Base-by-base conservation (phyloP, 2,797 vertebrate species). In the Notolabrus celidotus region DNA sequence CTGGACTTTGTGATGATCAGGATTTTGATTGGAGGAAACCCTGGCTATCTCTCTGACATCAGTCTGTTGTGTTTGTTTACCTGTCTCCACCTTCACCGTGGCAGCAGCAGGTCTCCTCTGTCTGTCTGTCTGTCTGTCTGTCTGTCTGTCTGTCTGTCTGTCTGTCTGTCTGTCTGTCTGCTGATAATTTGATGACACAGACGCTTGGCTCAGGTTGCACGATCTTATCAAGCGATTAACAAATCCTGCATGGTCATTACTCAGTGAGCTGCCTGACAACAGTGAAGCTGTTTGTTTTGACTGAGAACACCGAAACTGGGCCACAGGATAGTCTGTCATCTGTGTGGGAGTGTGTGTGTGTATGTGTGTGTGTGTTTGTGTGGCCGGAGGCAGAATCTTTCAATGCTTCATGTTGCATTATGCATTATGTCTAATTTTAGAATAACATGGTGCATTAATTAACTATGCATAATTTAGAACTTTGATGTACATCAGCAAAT, bases 181-280 rank as follows among this genome's bases (percentile, higher is more conserved):
- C 47, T 39, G 54, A 19, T 49, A 60, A 47, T 60, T 8, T 42
- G 57, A 76, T 41, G 51, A 34, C 71, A 56, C 56, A 70, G 46
- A 77, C 61, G 56, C 52, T 43, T 22, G 22, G 54, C 80, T 92
- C 89, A 62, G 41, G 82, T 93, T 86, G 69, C 88, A 46, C 25
- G 38, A 80, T 72, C 79, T 87, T 77, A 86, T 89, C 86, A 68
- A 72, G 78, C 64, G 78, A 89, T 88, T 74, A 81, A 64, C 75
- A 79, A 79, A 80, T 82, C 79, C 70, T 86, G 67, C 45, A 4
- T 71, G 60, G 72, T 69, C 80, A 82, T 67, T 68, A 42, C 77
- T 82, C 70, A 50, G 68, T 59, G 76, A 41, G 74, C 86, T 89
- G 79, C 88, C 80, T 83, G 27, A 86, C 89, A 83, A 90, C 89